phyloP scores from a whole-genome alignment of 2,113 vertebrate species.

The Xiphias gladius region DNA sequence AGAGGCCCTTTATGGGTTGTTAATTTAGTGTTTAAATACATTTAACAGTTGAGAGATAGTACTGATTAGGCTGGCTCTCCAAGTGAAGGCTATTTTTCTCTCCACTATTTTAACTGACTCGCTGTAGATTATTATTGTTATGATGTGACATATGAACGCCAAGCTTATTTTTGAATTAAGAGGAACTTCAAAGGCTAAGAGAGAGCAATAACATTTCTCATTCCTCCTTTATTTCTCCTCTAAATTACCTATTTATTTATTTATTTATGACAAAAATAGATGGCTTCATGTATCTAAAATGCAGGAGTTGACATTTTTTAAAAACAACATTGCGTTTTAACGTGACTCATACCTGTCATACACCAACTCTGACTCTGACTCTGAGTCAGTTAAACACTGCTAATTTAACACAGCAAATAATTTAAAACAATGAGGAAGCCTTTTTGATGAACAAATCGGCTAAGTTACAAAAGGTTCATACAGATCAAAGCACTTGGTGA shows the following conservation, averaged over 20 bases:
- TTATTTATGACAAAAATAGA: constrained; percentile 33
- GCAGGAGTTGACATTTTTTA: background rate
- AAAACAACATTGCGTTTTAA: background rate
- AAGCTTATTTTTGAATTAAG: constrained; percentile 65
- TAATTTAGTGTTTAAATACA: constrained; percentile 86
- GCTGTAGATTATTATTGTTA: constrained; percentile 78
- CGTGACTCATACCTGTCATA: background rate
- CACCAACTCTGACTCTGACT: background rate
- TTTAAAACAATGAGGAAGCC: too few relatives aligned
- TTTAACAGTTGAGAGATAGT: constrained; percentile 85
- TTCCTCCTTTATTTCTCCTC: constrained; percentile 54
- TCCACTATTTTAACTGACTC: constrained; percentile 53
- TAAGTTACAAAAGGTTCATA: too few relatives aligned
- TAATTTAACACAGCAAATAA: background rate
- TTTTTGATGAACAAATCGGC: background rate
- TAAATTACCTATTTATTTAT: constrained; percentile 14
- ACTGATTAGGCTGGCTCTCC: constrained; percentile 76
- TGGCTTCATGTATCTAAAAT: background rate
- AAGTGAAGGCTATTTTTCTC: constrained; percentile 77
- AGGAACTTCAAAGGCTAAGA: constrained; percentile 60
- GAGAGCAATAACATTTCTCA: constrained; percentile 46
- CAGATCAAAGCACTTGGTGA: background rate
- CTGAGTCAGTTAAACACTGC: background rate
- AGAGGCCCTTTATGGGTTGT: constrained; percentile 85
- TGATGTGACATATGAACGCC: constrained; percentile 74